Base-by-base conservation (phyloP, 2,888 invertebrate species). In the Chrysopilus asiliformis region DNA sequence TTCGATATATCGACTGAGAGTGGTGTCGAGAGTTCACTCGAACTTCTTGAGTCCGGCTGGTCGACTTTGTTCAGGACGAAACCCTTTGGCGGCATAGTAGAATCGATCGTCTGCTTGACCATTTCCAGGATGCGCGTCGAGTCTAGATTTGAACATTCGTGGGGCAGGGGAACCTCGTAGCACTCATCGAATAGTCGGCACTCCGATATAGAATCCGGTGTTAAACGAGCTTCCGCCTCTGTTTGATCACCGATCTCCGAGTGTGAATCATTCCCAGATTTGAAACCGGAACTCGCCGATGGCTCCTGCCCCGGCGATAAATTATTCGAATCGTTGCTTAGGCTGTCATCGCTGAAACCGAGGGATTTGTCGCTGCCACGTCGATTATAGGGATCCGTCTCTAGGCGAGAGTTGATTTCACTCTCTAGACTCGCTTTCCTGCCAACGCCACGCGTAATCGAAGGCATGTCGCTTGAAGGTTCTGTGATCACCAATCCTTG, bases 371-470 rank as follows among this genome's bases (percentile, higher is more conserved):
- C 79, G 41, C 77, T 77, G 13, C 78, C 79, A 13, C 79, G 60
- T 41, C 78, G 64, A 12, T 70, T 66, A 43, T 71, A 74, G 3
- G 39, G 34, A 38, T 33, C 45, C 0, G 40, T 39, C 26, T 45
- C 45, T 8, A 41, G 32, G 36, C 47, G 48, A 39, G 53, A 27
- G 40, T 50, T 17, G 36, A 47, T 48, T 20, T 75, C 75, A 2
- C 66, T 68, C 43, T 79, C 79, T 31, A 76, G 69, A 36, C 78
- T 78, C 3, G 74, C 70, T 47, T 78, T 78, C 28, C 78, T 65
- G 1, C 80, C 79, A 17, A 79, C 79, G 1, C 85, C 85, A 39
- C 79, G 72, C 1, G 82, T 84, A 39, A 86, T 85, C 1, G 84
- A 83, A 1, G 85, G 85, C 58, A 79, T 70, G 43, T 76, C 75